Evolutionary conservation across 2,797 vertebrate species (phyloP).

Genomic region (Cygnus olor): DNA sequence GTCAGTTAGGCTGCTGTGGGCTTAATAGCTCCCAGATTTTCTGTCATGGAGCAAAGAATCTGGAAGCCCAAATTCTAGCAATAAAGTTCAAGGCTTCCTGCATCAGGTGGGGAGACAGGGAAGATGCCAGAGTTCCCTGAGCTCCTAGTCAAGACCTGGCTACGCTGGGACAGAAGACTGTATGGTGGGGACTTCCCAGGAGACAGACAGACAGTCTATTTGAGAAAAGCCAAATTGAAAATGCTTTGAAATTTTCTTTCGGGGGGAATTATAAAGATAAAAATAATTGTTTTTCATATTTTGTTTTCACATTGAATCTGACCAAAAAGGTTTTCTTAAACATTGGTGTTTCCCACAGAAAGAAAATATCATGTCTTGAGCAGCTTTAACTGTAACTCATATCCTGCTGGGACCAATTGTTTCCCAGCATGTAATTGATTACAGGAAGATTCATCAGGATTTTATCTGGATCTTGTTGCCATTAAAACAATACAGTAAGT

Average conservation of each 20-base stretch:
- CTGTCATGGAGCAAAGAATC: background rate
- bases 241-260: background rate
- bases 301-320: background rate
- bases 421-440: background rate
- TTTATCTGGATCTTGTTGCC: conserved; percentile 33
- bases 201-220: background rate
- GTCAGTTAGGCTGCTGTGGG: background rate
- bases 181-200: background rate
- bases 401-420: background rate
- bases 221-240: background rate
- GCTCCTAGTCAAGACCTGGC: background rate
- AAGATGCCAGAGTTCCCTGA: background rate
- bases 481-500: conserved; percentile 67
- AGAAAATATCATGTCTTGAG: conserved; percentile 5
- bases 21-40: background rate
- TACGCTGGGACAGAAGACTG: background rate
- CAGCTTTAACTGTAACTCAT: background rate
- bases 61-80: background rate
- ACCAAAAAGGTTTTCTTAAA: background rate
- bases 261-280: background rate
- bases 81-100: background rate
- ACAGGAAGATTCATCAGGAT: conserved; percentile 32
- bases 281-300: background rate
- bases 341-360: conserved; percentile 6
- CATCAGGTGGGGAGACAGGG: background rate